A percentile compares a stretch with the other conserved stretches of the same genome.
These are phyloP conservation scores for Drosophila kambysellisi DNA, from an alignment of 2,888 invertebrate species.

Conservation along the genomic window DNA sequence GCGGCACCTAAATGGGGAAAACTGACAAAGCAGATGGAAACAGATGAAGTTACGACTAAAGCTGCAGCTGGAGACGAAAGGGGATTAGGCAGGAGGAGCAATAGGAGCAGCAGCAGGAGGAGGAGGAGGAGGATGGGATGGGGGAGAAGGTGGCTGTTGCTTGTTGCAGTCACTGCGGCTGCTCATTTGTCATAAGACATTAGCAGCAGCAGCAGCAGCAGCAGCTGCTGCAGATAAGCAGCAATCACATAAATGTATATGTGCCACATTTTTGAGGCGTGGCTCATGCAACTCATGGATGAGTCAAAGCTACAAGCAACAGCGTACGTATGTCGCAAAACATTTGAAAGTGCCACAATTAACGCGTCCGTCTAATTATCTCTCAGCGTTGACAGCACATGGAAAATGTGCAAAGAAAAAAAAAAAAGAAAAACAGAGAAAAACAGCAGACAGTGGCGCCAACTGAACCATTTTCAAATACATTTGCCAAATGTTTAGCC, in stretches of 20 bases:
- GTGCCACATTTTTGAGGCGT: conserved; percentile 13
- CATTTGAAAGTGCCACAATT: conserved; percentile 71
- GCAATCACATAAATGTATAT: conserved; percentile 42
- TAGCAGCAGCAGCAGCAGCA: conserved; percentile 42
- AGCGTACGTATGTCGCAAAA: not conserved
- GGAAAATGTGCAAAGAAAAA: not conserved
- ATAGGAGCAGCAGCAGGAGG: not conserved
- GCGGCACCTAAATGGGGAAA: conserved; percentile 46
- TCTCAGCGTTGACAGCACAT: conserved; percentile 53
- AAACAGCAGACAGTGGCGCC: conserved; percentile 41
- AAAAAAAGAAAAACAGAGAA: not conserved
- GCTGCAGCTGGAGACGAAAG: not conserved
- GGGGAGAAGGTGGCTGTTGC: conserved; percentile 13
- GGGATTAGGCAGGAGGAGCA: not conserved
- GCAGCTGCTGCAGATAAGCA: conserved; percentile 38
- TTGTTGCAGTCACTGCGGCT: conserved; percentile 50
- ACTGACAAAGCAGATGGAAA: conserved; percentile 41
- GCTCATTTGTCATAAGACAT: conserved; percentile 73
- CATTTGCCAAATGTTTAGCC: conserved; percentile 66
- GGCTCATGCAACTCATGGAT: conserved; percentile 7
- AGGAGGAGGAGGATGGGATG: not conserved
- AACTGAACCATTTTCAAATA: conserved; percentile 59
- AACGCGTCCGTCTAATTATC: conserved; percentile 72
- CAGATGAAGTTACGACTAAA: conserved; percentile 11
- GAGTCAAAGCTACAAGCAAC: conserved; percentile 40